Percentiles rank a stretch among this genome's conserved stretches.
Conservation (phyloP, 92 coral and sea anemone genomes). For the Paramuricea clavata region DNA sequence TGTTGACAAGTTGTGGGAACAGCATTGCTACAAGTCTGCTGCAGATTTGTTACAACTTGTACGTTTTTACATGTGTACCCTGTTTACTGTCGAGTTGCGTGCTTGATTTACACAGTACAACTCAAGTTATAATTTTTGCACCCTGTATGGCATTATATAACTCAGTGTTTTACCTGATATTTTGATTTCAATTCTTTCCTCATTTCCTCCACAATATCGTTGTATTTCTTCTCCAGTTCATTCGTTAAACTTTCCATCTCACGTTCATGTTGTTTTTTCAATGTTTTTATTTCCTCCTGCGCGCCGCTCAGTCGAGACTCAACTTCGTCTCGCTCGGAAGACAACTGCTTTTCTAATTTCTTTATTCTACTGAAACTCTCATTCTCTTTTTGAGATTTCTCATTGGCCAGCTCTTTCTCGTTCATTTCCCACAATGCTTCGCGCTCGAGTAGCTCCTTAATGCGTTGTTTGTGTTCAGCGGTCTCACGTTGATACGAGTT, state of each 20-base stretch:
- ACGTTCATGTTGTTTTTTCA: conserved; percentile 83
- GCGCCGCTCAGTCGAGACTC: conserved; percentile 86
- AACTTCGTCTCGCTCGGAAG: conserved; percentile 80
- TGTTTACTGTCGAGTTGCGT: too few species aligned
- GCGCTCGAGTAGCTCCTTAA: conserved; percentile 86
- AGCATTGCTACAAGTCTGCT: too few species aligned
- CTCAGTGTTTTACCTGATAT: conserved; percentile 70
- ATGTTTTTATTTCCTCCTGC: conserved; percentile 84
- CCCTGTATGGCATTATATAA: too few species aligned
- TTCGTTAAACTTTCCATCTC: conserved; percentile 86
- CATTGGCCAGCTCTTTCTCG: conserved; percentile 87
- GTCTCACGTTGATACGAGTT: conserved; percentile 83
- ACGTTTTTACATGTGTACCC: too few species aligned
- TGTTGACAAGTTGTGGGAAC: too few species aligned
- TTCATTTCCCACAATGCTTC: conserved; percentile 86
- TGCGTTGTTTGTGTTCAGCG: conserved; percentile 78
- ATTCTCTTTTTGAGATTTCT: conserved; percentile 86
- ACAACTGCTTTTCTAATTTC: conserved; percentile 81
- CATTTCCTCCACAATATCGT: conserved; percentile 79
- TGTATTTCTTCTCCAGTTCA: conserved; percentile 86
- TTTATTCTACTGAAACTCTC: conserved; percentile 82
- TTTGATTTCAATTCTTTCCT: conserved; percentile 88
- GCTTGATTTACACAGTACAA: too few species aligned
- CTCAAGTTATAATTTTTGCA: too few species aligned
- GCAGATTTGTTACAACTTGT: too few species aligned